Percentiles rank a stretch among this genome's conserved stretches.
These are phyloP conservation scores for Oscheius sp. DNA, from an alignment of 2,888 invertebrate genomes.

Conservation along the genomic window DNA sequence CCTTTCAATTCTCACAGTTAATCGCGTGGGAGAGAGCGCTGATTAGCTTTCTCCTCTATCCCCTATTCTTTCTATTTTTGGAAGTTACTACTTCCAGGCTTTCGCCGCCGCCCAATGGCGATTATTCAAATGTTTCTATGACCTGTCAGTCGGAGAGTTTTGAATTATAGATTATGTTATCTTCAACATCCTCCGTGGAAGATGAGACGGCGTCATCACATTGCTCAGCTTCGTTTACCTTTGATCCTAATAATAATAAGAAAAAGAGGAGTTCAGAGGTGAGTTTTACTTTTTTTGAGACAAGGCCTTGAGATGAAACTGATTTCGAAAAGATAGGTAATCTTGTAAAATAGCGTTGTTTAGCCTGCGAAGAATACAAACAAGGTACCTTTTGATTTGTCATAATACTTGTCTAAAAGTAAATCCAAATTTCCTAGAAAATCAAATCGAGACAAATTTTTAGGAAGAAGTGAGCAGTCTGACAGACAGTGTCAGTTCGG, in stretches of 20 bases:
- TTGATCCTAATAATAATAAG: slow-evolving; percentile 56
- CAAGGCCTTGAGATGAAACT: too few species aligned
- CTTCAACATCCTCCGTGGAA: slow-evolving; percentile 45
- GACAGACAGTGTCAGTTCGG: slow-evolving; percentile 27
- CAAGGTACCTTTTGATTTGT: too few species aligned
- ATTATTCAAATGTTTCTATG: too few species aligned
- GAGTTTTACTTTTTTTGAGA: background rate
- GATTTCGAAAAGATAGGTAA: background rate
- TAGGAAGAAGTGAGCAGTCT: slow-evolving; percentile 30
- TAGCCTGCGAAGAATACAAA: too few species aligned
- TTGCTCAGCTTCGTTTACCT: slow-evolving; percentile 57
- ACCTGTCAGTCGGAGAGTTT: background rate
- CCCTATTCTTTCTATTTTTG: background rate
- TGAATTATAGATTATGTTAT: slow-evolving; percentile 9
- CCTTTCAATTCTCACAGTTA: background rate
- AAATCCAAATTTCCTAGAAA: too few species aligned
- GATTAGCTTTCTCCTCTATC: background rate
- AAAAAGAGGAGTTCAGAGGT: slow-evolving; percentile 26
- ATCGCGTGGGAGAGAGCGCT: background rate
- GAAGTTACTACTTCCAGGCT: too few species aligned
- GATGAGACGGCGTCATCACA: slow-evolving; percentile 48
- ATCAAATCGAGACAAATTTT: too few species aligned
- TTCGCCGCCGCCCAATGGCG: too few species aligned
- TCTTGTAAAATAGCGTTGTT: too few species aligned
- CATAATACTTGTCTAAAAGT: too few species aligned